Evolutionary conservation across 1,140 invertebrate species (phyloP).

Genomic region (Marisa cornuarietis): DNA sequence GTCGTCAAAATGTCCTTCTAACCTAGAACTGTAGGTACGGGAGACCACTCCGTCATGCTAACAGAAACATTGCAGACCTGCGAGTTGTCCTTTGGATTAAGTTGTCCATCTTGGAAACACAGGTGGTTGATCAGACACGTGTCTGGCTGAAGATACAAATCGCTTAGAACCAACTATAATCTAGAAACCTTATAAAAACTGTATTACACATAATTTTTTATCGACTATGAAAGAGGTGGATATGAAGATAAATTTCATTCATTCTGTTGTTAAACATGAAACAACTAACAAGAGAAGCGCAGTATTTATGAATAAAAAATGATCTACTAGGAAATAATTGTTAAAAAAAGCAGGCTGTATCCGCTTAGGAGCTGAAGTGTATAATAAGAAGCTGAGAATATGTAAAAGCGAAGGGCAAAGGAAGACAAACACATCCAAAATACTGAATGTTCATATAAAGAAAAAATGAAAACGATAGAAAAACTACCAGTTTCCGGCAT

Average conservation of each 20-base stretch:
- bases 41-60: neutral
- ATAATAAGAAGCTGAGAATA: neutral
- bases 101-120: neutral
- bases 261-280: neutral
- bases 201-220: no score
- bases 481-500: neutral
- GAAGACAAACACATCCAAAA: neutral
- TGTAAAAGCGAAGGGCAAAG: neutral
- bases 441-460: neutral
- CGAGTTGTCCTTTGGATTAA: neutral
- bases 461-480: neutral
- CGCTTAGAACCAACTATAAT: neutral
- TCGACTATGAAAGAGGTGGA: neutral
- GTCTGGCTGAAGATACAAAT: neutral
- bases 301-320: neutral
- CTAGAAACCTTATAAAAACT: neutral
- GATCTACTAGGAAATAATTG: neutral
- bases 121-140: constrained; percentile 6
- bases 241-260: neutral
- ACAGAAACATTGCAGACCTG: neutral
- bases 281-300: neutral
- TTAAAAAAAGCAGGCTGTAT: neutral
- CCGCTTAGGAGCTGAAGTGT: neutral
- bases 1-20: no score
- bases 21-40: neutral